A percentile compares a stretch with the other conserved stretches of the same genome.
Conservation (phyloP, 2,113 vertebrate species). For the Sisor rabdophorus region DNA sequence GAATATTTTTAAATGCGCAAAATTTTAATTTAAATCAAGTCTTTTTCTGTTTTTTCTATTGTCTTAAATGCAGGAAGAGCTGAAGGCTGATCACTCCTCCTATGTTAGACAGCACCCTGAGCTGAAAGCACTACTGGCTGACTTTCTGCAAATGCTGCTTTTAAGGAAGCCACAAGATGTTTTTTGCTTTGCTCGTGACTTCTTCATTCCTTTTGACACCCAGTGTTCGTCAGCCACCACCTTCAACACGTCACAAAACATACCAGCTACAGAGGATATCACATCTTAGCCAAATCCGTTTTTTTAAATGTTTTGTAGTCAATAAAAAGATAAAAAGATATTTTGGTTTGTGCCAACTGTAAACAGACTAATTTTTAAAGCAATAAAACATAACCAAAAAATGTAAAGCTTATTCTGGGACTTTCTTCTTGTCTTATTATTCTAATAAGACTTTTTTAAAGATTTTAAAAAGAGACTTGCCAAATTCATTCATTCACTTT, state of each 20-base stretch:
- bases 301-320: not conserved
- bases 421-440: too few species aligned
- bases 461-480: too few species aligned
- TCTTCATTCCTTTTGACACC: conserved; percentile 72
- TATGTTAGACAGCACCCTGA: conserved; percentile 83
- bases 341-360: not conserved
- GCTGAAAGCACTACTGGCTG: conserved; percentile 71
- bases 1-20: too few species aligned
- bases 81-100: conserved; percentile 69
- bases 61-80: conserved; percentile 71
- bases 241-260: conserved; percentile 29
- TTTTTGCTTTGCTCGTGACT: conserved; percentile 76
- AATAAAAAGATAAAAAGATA: conserved; percentile 8
- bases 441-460: too few species aligned
- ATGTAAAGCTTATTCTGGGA: too few species aligned
- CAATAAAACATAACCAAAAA: not conserved
- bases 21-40: too few species aligned
- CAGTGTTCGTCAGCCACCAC: not conserved
- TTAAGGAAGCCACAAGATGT: conserved; percentile 79
- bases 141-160: conserved; percentile 86
- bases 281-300: not conserved
- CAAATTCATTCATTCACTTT: too few species aligned
- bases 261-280: conserved; percentile 12
- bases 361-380: not conserved
- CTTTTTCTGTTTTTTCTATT: not conserved